Conservation (phyloP, 2,797 vertebrate genomes). For the Falco naumanni region DNA sequence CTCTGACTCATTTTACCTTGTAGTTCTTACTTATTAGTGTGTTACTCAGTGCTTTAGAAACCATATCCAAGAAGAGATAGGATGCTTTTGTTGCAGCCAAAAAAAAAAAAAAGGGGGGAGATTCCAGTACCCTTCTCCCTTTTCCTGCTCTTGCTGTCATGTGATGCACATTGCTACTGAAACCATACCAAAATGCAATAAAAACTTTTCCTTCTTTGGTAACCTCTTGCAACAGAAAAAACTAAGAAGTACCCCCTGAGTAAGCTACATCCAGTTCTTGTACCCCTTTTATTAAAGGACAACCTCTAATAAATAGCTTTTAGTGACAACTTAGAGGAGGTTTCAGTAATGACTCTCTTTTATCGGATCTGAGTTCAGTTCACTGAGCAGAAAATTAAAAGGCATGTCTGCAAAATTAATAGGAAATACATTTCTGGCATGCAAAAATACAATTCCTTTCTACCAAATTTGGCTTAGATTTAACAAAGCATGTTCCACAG, state of each 20-base stretch:
- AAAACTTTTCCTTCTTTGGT: not conserved
- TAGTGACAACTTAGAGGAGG: not conserved
- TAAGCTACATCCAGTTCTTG: not conserved
- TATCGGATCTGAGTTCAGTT: not conserved
- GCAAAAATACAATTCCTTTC: slow-evolving; percentile 1
- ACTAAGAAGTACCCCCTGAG: not conserved
- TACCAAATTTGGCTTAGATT: slow-evolving; percentile 5
- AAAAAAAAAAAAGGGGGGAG: not conserved
- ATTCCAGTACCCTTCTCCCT: not conserved
- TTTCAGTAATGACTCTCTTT: not conserved
- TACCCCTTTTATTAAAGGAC: not conserved
- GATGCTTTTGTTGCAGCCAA: not conserved
- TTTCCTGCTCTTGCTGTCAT: not conserved
- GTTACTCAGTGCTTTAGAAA: not conserved
- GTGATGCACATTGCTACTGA: not conserved
- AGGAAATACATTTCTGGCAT: not conserved
- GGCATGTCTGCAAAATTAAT: not conserved
- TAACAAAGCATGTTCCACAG: slow-evolving; percentile 10
- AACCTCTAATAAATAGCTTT: not conserved
- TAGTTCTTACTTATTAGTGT: not conserved
- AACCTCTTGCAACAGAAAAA: not conserved
- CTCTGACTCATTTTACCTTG: not conserved
- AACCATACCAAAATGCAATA: not conserved
- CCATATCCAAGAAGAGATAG: not conserved
- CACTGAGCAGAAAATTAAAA: slow-evolving; percentile 16